Conservation (phyloP, 2,888 invertebrate genomes). For the Flexamia atlantica region DNA sequence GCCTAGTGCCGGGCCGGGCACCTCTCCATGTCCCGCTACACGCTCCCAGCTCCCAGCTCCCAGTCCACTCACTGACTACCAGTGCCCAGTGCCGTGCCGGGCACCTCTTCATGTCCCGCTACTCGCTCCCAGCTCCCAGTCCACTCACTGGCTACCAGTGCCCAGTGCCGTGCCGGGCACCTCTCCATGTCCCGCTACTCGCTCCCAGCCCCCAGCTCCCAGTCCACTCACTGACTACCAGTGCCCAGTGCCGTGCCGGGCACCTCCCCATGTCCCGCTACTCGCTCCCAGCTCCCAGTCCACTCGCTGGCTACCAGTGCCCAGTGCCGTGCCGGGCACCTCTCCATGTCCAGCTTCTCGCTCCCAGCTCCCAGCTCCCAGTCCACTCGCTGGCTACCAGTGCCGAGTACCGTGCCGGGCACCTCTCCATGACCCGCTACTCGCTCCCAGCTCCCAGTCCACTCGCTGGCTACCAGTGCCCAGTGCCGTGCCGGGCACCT, state of each 20-base stretch:
- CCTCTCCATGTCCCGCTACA: background rate
- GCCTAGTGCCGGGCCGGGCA: background rate
- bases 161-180: background rate
- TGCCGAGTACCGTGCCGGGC: background rate
- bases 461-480: background rate
- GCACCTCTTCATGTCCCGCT: background rate
- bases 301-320: conserved; percentile 5
- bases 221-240: conserved; percentile 7
- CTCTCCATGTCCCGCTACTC: background rate
- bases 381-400: conserved; percentile 4
- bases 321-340: background rate
- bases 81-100: background rate
- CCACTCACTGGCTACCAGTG: background rate
- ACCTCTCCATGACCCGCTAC: background rate
- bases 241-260: background rate
- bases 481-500: background rate
- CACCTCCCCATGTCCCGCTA: background rate
- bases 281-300: background rate
- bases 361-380: background rate
- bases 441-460: background rate
- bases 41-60: background rate
- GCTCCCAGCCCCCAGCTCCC: background rate
- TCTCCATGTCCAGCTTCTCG: background rate
- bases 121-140: background rate
- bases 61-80: conserved; percentile 2